phyloP scores from a whole-genome alignment of 2,113 vertebrate species.

The Pelecanus crispus region DNA sequence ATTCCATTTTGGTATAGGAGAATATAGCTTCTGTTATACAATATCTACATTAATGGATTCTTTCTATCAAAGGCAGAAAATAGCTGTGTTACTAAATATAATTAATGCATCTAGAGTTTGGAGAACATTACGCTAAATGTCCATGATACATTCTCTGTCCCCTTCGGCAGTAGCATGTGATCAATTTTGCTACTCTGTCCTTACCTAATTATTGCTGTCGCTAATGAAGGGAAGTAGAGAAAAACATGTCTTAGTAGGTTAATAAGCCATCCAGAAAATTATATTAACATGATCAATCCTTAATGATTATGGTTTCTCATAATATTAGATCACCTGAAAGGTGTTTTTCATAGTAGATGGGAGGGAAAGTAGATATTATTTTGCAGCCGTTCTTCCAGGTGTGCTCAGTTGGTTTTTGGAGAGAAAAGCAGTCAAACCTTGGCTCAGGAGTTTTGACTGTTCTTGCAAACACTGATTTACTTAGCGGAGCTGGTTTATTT shows the following conservation, averaged over 20 bases:
- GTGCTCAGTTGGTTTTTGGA: conserved; percentile 7
- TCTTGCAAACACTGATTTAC: conserved; percentile 10
- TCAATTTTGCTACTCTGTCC: conserved; percentile 62
- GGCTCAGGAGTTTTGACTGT: neutral
- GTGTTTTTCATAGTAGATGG: conserved; percentile 15
- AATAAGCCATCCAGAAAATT: conserved; percentile 76
- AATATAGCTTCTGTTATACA: neutral
- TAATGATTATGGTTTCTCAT: conserved; percentile 70
- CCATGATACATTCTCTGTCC: conserved; percentile 29
- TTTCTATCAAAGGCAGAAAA: conserved; percentile 33
- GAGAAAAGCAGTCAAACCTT: conserved; percentile 13
- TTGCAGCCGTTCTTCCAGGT: conserved; percentile 15
- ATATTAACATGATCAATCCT: conserved; percentile 69
- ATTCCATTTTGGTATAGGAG: neutral
- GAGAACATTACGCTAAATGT: conserved; percentile 40
- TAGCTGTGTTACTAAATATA: neutral
- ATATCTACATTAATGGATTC: neutral
- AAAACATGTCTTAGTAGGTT: conserved; percentile 71
- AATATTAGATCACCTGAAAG: conserved; percentile 69
- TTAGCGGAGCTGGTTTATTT: conserved; percentile 28
- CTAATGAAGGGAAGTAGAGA: conserved; percentile 72
- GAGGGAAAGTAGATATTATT: conserved; percentile 20
- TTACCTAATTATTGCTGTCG: conserved; percentile 67
- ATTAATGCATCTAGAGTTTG: conserved; percentile 13
- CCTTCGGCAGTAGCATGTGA: conserved; percentile 51